Base-by-base conservation (phyloP, 2,797 vertebrate genomes). In the Typhlichthys subterraneus region DNA sequence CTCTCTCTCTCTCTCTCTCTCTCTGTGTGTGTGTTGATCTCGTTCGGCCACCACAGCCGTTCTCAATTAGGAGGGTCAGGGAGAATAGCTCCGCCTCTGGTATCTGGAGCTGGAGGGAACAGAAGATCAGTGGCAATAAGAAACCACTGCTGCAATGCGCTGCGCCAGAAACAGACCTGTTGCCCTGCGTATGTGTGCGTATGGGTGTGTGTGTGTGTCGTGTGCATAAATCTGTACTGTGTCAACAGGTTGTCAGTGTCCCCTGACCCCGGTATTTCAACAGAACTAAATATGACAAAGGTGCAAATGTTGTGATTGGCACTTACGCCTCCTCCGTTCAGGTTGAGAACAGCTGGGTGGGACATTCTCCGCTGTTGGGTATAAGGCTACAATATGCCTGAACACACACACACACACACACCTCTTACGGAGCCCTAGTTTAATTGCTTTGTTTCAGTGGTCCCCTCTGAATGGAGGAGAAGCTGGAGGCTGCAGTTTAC, bases 61-160 rank as follows among this genome's bases (percentile, higher is more conserved):
- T 93, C 87, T 87, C 86, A 92, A 91, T 92, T 93, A 93, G 82
- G 84, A 83, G 85, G 76, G 51, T 80, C 83, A 85, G 57, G 63
- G 72, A 81, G 87, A 90, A 89, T 87, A 91, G 89, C 81, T 89
- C 71, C 65, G 72, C 73, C 86, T 85, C 82, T 81, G 87, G 85
- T 88, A 86, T 89, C 84, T 88, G 77, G 80, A 79, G 81, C 85
- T 87, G 85, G 75, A 84, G 75, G 74, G 73, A 70, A 68, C 74
- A 65, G 74, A 73, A 78, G 82, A 89, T 82, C 79, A 75, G 73
- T 75, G 81, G 85, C 83, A 84, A 84, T 67, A 69, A 83, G 67
- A 86, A 89, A 85, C 81, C 81, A 57, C 73, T 7, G 69, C 82
- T 70, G 14, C 64, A 75, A 75, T 51, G 23, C 29, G 61, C 76